Evolutionary conservation across 1,140 invertebrate species (phyloP), one percentile per base, ranked within the genome.

Genomic region (Laupala kohalensis): DNA sequence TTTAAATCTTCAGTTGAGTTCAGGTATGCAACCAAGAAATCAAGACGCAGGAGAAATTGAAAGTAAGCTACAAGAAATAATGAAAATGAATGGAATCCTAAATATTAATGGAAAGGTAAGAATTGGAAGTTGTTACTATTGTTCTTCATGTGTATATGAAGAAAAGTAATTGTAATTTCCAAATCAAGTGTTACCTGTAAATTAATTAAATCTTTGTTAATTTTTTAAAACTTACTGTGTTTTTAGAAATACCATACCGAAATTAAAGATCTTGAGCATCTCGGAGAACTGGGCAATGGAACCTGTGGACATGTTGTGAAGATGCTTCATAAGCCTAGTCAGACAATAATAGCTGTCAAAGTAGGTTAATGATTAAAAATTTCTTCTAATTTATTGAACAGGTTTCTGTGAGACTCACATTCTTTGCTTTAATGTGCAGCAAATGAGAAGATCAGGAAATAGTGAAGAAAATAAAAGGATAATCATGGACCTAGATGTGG

Each of bases 291-390:
- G 65, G 97, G 96, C 71, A 94, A 93, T 81, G 97, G 96, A 5
- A 97, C 95, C 6, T 98, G 94, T 81, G 96, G 96, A n/a, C 94
- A 97, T 83, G 96, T 98, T 9, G 92, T 96, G 3, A 96, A 96
- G 83, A 98, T 98, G 96, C 82, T 87, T 74, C 96, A 98, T 81
- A 91, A 89, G 79, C 88, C 89, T 12, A 95, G 92, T 74, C 85
- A 87, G 25, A 88, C 89, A 76, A 86, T 94, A 29, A 95, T 98
- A 78, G 96, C 96, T 74, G 96, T 98, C 0, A 99, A 99, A 84
- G 92, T 94, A 83, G 81, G 76, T 72, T 12, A 70, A n/a, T 5
- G 24, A 3, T 70, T 64, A 5, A 2, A 0, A 15, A n/a, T 27
- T 70, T 15, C 64, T 1, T 23, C n/a, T 19, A 9, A 37, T 24